phyloP scores from a whole-genome alignment of 2,113 vertebrate species.

The Promerops cafer region DNA sequence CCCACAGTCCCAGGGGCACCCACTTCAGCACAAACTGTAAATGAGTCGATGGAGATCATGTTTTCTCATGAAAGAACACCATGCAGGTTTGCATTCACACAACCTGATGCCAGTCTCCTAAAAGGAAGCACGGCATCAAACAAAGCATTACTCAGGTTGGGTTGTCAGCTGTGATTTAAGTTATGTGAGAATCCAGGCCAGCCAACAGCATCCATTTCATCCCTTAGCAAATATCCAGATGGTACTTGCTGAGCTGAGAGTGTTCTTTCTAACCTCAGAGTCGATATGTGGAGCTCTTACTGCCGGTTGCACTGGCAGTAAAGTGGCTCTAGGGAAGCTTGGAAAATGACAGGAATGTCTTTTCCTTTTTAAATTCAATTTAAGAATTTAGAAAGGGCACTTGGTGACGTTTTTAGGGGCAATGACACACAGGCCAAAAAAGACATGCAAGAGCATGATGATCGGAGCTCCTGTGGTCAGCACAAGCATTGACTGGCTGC shows the following conservation, averaged over 20 bases:
- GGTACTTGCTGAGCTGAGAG: not conserved
- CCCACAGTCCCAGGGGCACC: not conserved
- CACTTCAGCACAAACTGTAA: not conserved
- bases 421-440: not conserved
- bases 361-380: not conserved
- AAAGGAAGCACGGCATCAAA: not conserved
- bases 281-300: fast-evolving
- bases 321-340: not conserved
- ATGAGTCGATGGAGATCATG: not conserved
- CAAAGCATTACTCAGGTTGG: not conserved
- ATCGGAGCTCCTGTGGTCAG: not conserved
- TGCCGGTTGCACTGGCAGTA: not conserved
- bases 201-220: not conserved
- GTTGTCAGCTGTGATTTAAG: not conserved
- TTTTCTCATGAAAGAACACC: not conserved
- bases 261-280: not conserved
- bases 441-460: fast-evolving
- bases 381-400: not conserved
- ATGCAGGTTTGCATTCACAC: not conserved
- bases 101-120: not conserved
- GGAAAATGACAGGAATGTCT: not conserved
- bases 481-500: not conserved
- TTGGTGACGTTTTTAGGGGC: not conserved
- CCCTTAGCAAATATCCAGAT: not conserved
- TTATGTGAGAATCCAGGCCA: not conserved